Base-by-base conservation (phyloP, 2,113 vertebrate genomes). In the Toxotes chatareus region DNA sequence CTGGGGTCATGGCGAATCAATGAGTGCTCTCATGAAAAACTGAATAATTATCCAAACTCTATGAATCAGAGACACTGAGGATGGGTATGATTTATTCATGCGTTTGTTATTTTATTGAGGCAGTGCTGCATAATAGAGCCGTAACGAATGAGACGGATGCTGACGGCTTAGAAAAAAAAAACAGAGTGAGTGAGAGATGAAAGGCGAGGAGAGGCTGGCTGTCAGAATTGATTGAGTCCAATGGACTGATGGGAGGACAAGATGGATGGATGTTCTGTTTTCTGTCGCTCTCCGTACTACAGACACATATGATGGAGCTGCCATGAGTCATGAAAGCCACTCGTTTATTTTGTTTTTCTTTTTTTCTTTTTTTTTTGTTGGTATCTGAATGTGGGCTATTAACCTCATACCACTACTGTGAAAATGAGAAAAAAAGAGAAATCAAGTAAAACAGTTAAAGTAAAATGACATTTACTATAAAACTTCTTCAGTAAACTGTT, bases 21-120 rank as follows among this genome's bases (percentile, higher is more conserved):
- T 87, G 73, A 80, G 46, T 2, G 62, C 79, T 56, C 82, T 83
- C 76, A 53, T 38, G 49, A 79, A 86, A 87, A 89, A 65, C 60
- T 1, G 88, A 89, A 93, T 90, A 91, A 93, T 93, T 91, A 90
- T 78, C 84, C 84, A 60, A 86, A 85, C 80, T 76, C 73, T 68
- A 17, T 82, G 85, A 84, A 85, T 91, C 86, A 83, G 36, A 78
- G 80, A 82, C 77, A 87, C 61, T 44, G 77, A 69, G 74, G 56
- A 44, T 4, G 49, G 46, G 34, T 47, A 76, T 89, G 86, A 91
- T 89, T 91, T 93, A 93, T 91, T 93, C 89, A 91, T 89, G 80
- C 70, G 14, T 79, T 89, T 91, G 66, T 86, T 89, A 86, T 84
- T 88, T 88, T 72, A 87, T 81, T 76, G 75, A 85, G 82, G 84